Percentiles rank a stretch among this genome's conserved stretches.
phyloP scores from a whole-genome alignment of 2,113 vertebrate species.

The Heterocephalus glaber region DNA sequence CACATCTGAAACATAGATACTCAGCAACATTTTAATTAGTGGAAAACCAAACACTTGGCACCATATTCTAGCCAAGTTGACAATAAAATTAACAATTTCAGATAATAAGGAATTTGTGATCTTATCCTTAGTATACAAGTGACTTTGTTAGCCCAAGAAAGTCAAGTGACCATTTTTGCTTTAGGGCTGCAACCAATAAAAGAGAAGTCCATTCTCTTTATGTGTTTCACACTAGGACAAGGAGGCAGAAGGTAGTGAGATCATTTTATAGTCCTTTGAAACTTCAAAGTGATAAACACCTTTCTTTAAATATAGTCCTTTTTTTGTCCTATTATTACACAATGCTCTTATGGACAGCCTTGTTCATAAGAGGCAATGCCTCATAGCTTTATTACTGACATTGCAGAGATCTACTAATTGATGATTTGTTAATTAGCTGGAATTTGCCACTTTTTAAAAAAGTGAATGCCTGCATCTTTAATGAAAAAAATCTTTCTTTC shows the following conservation, averaged over 20 bases:
- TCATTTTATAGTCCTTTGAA: slow-evolving; percentile 14
- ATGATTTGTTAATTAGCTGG: slow-evolving; percentile 53
- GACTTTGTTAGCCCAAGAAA: slow-evolving; percentile 28
- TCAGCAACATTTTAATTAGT: background rate
- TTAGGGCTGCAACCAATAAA: background rate
- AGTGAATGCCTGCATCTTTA: background rate
- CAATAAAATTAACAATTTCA: slow-evolving; percentile 52
- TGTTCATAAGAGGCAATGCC: slow-evolving; percentile 24
- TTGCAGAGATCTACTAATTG: background rate
- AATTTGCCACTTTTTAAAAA: slow-evolving; percentile 4
- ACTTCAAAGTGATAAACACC: background rate
- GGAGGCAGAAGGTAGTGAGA: background rate
- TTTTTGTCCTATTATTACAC: background rate
- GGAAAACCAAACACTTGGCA: background rate
- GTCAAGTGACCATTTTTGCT: background rate
- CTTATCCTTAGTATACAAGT: background rate
- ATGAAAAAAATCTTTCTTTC: slow-evolving; percentile 22
- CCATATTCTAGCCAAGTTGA: background rate
- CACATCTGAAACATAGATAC: background rate
- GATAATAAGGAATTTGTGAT: slow-evolving; percentile 44
- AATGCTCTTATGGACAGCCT: slow-evolving; percentile 23
- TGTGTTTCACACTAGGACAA: slow-evolving; percentile 40
- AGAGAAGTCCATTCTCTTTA: background rate
- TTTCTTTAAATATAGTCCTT: background rate
- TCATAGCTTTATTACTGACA: slow-evolving; percentile 44